Conservation (phyloP, 2,797 vertebrate genomes). For the Chloroceryle inda region DNA sequence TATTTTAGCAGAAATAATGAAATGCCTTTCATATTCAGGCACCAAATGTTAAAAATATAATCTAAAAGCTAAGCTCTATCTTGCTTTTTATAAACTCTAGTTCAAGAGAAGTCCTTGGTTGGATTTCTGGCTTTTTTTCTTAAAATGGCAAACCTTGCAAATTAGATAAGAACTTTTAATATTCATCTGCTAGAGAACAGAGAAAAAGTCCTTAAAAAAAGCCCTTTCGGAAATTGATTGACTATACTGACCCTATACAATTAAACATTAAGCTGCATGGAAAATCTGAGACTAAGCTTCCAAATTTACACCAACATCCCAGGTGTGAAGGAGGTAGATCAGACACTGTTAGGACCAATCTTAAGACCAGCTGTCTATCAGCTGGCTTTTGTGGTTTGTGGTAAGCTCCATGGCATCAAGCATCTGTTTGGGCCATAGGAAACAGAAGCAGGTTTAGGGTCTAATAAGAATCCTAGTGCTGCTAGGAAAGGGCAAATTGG, state of each 20-base stretch:
- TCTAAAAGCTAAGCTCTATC: background rate
- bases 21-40: background rate
- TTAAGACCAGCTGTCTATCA: constrained; percentile 10
- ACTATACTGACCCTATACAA: background rate
- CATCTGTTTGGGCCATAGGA: background rate
- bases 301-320: background rate
- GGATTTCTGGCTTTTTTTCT: background rate
- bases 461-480: background rate
- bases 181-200: background rate
- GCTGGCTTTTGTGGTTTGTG: background rate
- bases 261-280: background rate
- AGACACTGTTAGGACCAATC: background rate
- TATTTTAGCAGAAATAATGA: background rate
- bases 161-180: background rate
- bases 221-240: background rate
- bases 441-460: background rate
- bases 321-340: background rate
- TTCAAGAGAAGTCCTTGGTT: background rate
- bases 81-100: background rate
- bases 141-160: background rate
- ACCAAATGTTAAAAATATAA: background rate
- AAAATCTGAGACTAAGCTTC: background rate
- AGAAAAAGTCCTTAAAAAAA: background rate
- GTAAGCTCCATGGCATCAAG: background rate
- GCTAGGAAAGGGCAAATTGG: background rate